Conservation (phyloP, 2,888 invertebrate genomes). For the Hydriomena furcata region DNA sequence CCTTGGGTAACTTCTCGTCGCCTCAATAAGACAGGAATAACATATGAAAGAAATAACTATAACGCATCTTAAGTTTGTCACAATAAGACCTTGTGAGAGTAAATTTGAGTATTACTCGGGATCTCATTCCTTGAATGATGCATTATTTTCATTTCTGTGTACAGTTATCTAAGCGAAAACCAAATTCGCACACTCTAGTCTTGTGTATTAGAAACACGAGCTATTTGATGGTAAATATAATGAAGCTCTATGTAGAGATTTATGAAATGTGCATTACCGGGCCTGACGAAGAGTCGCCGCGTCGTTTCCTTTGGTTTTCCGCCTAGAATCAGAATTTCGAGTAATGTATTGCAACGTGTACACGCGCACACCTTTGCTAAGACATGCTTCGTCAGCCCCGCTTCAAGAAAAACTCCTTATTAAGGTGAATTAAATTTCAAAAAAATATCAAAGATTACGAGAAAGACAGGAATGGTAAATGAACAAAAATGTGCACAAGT, state of each 20-base stretch:
- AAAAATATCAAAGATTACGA: background rate
- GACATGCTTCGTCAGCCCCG: constrained; percentile 61
- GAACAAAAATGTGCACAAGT: constrained; percentile 1
- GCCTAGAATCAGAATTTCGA: constrained; percentile 58
- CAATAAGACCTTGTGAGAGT: too few species aligned
- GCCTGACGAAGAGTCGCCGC: constrained; percentile 59
- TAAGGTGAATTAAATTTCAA: constrained; percentile 2
- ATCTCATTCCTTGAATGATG: constrained; percentile 6
- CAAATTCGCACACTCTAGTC: constrained; percentile 20
- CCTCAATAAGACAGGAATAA: constrained; percentile 1
- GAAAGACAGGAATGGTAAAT: background rate
- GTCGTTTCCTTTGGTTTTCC: constrained; percentile 59
- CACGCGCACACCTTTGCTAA: constrained; percentile 42
- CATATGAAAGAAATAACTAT: constrained; percentile 13
- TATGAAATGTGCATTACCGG: constrained; percentile 51
- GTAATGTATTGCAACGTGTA: constrained; percentile 45
- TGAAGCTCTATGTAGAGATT: constrained; percentile 46
- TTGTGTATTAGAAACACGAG: constrained; percentile 30
- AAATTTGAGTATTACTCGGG: too few species aligned
- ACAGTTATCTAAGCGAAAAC: constrained; percentile 22
- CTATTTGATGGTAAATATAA: constrained; percentile 43
- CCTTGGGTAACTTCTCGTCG: constrained; percentile 12
- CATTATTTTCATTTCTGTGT: constrained; percentile 24
- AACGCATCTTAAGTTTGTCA: constrained; percentile 5
- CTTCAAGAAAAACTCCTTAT: constrained; percentile 55